Base-by-base conservation (phyloP, 2,888 invertebrate genomes). In the Melanargia galathea region DNA sequence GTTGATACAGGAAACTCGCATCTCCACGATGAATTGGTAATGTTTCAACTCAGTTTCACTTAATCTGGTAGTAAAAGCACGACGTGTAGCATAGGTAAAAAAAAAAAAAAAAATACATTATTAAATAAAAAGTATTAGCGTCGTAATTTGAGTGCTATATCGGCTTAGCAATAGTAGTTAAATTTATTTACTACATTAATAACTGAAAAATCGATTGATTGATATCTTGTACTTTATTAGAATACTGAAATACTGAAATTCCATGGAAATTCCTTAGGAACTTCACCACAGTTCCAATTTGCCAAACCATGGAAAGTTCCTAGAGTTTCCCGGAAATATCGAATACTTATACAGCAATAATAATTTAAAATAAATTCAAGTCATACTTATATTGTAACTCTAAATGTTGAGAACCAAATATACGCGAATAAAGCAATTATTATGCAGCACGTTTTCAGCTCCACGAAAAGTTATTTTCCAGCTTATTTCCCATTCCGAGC, bases 341-440 rank as follows among this genome's bases (percentile, higher is more conserved):
- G n/a, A n/a, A n/a, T n/a, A n/a, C n/a, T n/a, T 6, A 16, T 56
- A 26, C 26, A 46, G 33, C 57, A 35, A 33, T 57, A 35, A 33
- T 57, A 57, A n/a, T 22, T 48, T 58, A 33, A 58, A 48, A 58
- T 48, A 35, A 58, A 58, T 58, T 35, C 45, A 45, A 56, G 48
- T 24, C 2, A 18, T 26, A 6, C 30, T 45, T 33, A 58, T 38
- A 57, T 49, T 51, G 30, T 51, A 51, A 51, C 43, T 45, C 45
- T 13, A 80, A 83, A 83, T 82, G 83, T 83, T 82, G 79, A 79
- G 83, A 79, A 78, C 79, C 83, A 68, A 68, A 69, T 71, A 69
- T 70, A 71, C 66, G 63, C 56, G 66, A 64, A 60, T 67, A 68
- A 67, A 65, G 63, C 65, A 68, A 67, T 71, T 67, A 70, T 67